A percentile compares a stretch with the other conserved stretches of the same genome.
These are phyloP conservation scores for Lathronympha strigana DNA, from an alignment of 2,888 invertebrate genomes.

Conservation along the genomic window DNA sequence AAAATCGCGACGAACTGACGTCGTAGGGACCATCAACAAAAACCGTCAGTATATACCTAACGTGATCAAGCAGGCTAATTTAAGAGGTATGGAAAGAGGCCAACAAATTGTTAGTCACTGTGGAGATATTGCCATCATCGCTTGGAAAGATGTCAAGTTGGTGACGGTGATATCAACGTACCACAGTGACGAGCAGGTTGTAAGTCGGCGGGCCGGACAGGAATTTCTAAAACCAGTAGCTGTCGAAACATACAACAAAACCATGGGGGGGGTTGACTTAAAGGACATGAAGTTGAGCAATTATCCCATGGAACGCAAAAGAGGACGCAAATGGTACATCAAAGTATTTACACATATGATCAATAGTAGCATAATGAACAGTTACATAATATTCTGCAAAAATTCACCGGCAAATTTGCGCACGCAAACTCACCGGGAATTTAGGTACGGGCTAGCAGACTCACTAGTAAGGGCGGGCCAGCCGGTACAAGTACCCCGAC, in stretches of 20 bases:
- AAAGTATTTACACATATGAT: slow-evolving; percentile 44
- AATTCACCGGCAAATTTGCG: neutral
- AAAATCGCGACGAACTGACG: slow-evolving; percentile 39
- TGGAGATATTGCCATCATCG: slow-evolving; percentile 29
- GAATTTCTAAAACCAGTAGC: slow-evolving; percentile 2
- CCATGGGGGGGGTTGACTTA: slow-evolving; percentile 47
- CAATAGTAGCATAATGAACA: slow-evolving; percentile 39
- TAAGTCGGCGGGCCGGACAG: slow-evolving; percentile 13
- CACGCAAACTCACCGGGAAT: slow-evolving; percentile 2
- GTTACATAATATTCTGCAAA: slow-evolving; percentile 23
- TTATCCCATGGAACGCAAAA: slow-evolving; percentile 46
- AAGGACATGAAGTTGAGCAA: slow-evolving; percentile 48
- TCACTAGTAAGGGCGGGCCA: neutral
- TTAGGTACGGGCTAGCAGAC: slow-evolving; percentile 9
- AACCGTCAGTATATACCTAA: slow-evolving; percentile 23
- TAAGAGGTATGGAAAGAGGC: slow-evolving; percentile 11
- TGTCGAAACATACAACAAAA: slow-evolving; percentile 46
- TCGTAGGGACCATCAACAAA: slow-evolving; percentile 40
- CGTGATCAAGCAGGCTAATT: slow-evolving; percentile 19
- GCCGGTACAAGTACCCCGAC: slow-evolving; percentile 11
- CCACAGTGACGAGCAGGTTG: slow-evolving; percentile 42
- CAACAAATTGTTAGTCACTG: slow-evolving; percentile 29
- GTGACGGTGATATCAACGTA: slow-evolving; percentile 30
- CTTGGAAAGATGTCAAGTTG: slow-evolving; percentile 39
- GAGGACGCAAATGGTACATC: slow-evolving; percentile 44